Conservation (phyloP, 2,113 vertebrate species). For the Melanerpes aurifrons region DNA sequence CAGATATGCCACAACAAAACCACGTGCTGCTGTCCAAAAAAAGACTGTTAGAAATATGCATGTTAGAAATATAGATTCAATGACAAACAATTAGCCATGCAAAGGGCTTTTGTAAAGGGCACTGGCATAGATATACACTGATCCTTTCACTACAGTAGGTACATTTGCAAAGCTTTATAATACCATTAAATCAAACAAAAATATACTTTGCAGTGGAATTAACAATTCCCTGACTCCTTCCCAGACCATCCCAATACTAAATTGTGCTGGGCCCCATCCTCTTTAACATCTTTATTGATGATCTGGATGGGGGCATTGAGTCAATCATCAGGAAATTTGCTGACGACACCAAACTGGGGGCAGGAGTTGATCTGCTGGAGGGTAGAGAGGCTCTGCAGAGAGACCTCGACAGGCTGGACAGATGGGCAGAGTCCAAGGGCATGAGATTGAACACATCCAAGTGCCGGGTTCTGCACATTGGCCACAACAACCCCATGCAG, state of each 20-base stretch:
- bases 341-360: no score
- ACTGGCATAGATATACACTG: neutral
- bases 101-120: neutral
- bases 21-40: neutral
- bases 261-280: neutral
- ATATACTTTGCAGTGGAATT: neutral
- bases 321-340: no score
- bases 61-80: neutral
- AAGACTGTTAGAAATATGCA: neutral
- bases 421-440: no score
- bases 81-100: neutral
- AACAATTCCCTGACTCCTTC: neutral
- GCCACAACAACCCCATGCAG: no score
- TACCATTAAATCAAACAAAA: neutral
- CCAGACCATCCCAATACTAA: neutral
- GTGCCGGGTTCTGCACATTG: no score
- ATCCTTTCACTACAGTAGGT: neutral
- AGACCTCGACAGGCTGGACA: no score
- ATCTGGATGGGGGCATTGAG: no score
- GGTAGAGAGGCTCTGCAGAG: no score
- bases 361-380: no score
- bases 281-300: no score
- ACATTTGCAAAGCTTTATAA: neutral
- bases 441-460: no score
- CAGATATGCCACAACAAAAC: neutral